Evolutionary conservation across 2,113 vertebrate species (phyloP).

Genomic region (Colinus virginianus): DNA sequence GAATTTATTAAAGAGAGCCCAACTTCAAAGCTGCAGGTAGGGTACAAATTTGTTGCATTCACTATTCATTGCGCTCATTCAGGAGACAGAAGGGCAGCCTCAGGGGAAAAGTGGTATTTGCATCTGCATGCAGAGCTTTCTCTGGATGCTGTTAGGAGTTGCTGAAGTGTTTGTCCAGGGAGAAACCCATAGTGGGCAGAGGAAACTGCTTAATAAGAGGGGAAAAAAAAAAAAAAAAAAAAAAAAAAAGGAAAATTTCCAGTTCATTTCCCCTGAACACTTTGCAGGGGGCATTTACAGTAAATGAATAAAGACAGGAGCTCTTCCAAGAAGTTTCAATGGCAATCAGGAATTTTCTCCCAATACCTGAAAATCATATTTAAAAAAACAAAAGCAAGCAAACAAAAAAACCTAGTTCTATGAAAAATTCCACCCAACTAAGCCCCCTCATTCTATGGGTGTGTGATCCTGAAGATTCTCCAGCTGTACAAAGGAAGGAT

Average conservation of each 20-base stretch:
- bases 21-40: slow-evolving; percentile 67
- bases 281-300: background rate
- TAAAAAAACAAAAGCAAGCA: background rate
- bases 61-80: slow-evolving; percentile 55
- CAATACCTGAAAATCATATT: background rate
- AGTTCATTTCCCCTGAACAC: background rate
- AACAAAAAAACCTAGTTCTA: background rate
- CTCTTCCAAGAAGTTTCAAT: background rate
- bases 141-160: background rate
- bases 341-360: background rate
- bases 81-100: slow-evolving; percentile 48
- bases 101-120: slow-evolving; percentile 20
- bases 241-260: background rate
- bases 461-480: background rate
- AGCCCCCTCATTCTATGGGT: background rate
- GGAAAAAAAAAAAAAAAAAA: background rate
- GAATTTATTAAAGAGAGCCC: slow-evolving; percentile 49
- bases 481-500: rapidly evolving
- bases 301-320: background rate
- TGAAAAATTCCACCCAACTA: background rate
- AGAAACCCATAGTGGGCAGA: rapidly evolving
- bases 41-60: slow-evolving; percentile 56
- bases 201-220: background rate
- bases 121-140: background rate
- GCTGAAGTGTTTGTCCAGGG: background rate